Base-by-base conservation (phyloP, 1,140 invertebrate genomes). In the Dreissena rostriformis region DNA sequence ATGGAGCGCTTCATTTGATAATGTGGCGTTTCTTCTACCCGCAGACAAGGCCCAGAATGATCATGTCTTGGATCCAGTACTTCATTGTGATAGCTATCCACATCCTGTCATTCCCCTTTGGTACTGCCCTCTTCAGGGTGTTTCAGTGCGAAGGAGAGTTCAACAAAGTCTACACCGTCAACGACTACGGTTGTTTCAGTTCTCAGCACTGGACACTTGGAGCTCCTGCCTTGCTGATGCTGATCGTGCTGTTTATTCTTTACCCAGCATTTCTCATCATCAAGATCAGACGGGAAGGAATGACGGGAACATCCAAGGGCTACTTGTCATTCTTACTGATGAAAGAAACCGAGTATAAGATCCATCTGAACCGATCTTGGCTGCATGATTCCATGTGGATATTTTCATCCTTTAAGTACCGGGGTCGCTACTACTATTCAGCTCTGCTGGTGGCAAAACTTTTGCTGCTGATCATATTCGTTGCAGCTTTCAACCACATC, bases 321-420 rank as follows among this genome's bases (percentile, higher is more conserved):
- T 91, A 93, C 75, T 89, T 92, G 57, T 86, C 87, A 8, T 92
- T 90, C 84, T 77, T 93, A 26, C 87, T 92, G 68, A 77, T 93
- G 73, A 93, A 93, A 73, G 92, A 93, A 84, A 90, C 89, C 28
- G 91, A 93, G 71, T 93, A 93, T 73, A 89, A 90, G 76, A 86
- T 92, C 24, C 91, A 92, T 26, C 73, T 93, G 63, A 91, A 92
- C 67, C 86, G 91, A 28, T 75, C 88, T 14, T 93, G 90, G 89
- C 73, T 90, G 24, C 78, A 89, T 19, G 85, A 82, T 61, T 86
- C 88, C 22, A 90, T 89, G 63, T 91, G 90, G 82, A 85, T 92
- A 22, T 93, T 92, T 71, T 92, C 92, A 4, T 93, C 92, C 0
- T 93, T 90, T 75, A 86, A 85, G n/a, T 86, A 88, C 55, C 74